Percentiles rank a stretch among this genome's conserved stretches.
Conservation (phyloP, 2,888 invertebrate species). For the Dromius quadrimaculatus region DNA sequence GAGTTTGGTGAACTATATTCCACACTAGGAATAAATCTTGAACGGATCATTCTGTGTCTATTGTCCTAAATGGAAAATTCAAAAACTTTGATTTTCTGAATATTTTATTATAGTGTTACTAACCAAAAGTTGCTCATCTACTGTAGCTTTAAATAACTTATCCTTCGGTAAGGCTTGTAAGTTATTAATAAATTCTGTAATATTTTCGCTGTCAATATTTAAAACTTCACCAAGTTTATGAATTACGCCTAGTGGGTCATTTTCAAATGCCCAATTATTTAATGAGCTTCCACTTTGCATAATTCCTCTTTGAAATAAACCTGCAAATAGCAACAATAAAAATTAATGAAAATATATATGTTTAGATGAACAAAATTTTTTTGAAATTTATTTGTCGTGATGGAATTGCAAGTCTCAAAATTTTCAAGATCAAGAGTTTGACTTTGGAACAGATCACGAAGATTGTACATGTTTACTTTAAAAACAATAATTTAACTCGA, state of each 20-base stretch:
- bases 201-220: slow-evolving; percentile 66
- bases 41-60: not conserved
- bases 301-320: slow-evolving; percentile 66
- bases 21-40: slow-evolving; percentile 31
- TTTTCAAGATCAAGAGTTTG: too few species aligned
- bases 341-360: too few species aligned
- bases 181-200: slow-evolving; percentile 64
- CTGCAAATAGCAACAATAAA: too few species aligned
- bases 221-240: slow-evolving; percentile 67
- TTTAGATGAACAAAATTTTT: too few species aligned
- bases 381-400: too few species aligned
- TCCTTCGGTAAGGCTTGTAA: slow-evolving; percentile 63
- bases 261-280: slow-evolving; percentile 66
- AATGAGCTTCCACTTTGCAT: slow-evolving; percentile 66
- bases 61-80: too few species aligned
- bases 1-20: slow-evolving; percentile 25
- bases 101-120: too few species aligned
- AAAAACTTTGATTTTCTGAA: too few species aligned
- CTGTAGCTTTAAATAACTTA: slow-evolving; percentile 58
- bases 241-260: slow-evolving; percentile 65
- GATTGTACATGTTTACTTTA: too few species aligned
- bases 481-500: too few species aligned
- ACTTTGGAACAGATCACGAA: too few species aligned
- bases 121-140: not conserved
- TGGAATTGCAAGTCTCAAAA: too few species aligned